phyloP scores from a whole-genome alignment of 2,797 vertebrate species.

The Acanthurus lineatus region DNA sequence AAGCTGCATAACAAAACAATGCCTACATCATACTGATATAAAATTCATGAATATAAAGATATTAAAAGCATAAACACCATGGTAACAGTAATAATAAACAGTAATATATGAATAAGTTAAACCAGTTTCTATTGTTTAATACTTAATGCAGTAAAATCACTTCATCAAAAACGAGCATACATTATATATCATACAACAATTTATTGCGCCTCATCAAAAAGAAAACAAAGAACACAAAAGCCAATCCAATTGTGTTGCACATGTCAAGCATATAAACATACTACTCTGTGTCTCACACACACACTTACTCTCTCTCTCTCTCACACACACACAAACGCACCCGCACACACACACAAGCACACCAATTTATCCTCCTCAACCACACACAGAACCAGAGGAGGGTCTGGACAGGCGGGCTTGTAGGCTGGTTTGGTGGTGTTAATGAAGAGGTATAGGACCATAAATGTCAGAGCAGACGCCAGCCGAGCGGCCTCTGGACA shows the following conservation, averaged over 20 bases:
- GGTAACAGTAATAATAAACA: background rate
- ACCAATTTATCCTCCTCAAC: conserved; percentile 59
- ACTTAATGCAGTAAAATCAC: background rate
- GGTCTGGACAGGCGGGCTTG: conserved; percentile 73
- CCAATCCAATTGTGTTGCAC: conserved; percentile 6
- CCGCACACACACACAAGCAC: conserved; percentile 33
- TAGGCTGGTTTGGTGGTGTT: conserved; percentile 90
- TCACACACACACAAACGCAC: conserved; percentile 31
- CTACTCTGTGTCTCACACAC: conserved; percentile 39
- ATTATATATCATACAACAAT: background rate
- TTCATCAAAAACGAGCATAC: background rate
- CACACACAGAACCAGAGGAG: conserved; percentile 68
- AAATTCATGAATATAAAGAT: background rate
- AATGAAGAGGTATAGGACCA: conserved; percentile 91
- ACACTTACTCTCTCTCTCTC: conserved; percentile 53
- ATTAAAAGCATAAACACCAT: background rate
- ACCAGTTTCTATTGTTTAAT: background rate
- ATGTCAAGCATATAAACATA: conserved; percentile 24
- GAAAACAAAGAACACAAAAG: conserved; percentile 14
- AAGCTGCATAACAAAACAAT: background rate
- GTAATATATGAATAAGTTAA: background rate
- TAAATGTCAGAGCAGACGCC: conserved; percentile 91
- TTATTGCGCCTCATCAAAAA: background rate
- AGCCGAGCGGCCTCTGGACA: conserved; percentile 87
- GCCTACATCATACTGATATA: background rate